These are phyloP conservation scores for Hesperophylax magnus DNA, from an alignment of 1,140 invertebrate species.

Conservation along the genomic window DNA sequence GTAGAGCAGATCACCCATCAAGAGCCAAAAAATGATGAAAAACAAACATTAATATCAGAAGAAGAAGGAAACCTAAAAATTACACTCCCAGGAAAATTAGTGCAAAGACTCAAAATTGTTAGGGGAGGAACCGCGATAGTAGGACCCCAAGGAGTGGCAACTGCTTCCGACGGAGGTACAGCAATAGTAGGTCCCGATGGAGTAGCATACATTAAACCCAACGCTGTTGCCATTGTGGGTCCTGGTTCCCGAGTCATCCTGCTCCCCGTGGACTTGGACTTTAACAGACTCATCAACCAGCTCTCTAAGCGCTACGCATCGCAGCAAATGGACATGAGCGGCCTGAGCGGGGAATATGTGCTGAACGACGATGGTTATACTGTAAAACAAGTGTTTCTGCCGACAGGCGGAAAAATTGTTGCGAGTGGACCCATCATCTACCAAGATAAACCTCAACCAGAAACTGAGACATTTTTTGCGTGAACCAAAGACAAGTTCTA, in stretches of 20 bases:
- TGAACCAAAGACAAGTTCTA: not conserved
- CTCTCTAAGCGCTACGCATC: conserved; percentile 12
- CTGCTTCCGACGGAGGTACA: conserved; percentile 79
- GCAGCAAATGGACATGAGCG: conserved; percentile 9
- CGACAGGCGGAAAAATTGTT: conserved; percentile 74
- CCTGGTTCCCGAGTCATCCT: conserved; percentile 77
- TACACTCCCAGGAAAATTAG: conserved; percentile 72
- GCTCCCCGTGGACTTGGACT: conserved; percentile 72
- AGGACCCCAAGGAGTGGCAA: conserved; percentile 81
- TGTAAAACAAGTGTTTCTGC: conserved; percentile 47
- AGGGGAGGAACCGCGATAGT: conserved; percentile 82
- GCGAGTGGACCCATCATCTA: conserved; percentile 80
- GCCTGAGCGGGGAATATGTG: conserved; percentile 51
- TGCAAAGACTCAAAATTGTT: conserved; percentile 76
- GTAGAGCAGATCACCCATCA: not conserved
- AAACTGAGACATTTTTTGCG: not conserved
- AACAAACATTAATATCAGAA: conserved; percentile 43
- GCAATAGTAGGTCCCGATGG: conserved; percentile 82
- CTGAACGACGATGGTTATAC: conserved; percentile 17
- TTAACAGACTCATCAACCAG: conserved; percentile 62
- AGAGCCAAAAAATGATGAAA: not conserved
- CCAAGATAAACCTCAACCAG: conserved; percentile 65
- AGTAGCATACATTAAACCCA: conserved; percentile 78
- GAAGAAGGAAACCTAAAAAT: no score
- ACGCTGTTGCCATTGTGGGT: conserved; percentile 78